Percentiles rank a stretch among this genome's conserved stretches.
Evolutionary conservation across 2,797 vertebrate species (phyloP).

Genomic region (Girardinus metallicus): DNA sequence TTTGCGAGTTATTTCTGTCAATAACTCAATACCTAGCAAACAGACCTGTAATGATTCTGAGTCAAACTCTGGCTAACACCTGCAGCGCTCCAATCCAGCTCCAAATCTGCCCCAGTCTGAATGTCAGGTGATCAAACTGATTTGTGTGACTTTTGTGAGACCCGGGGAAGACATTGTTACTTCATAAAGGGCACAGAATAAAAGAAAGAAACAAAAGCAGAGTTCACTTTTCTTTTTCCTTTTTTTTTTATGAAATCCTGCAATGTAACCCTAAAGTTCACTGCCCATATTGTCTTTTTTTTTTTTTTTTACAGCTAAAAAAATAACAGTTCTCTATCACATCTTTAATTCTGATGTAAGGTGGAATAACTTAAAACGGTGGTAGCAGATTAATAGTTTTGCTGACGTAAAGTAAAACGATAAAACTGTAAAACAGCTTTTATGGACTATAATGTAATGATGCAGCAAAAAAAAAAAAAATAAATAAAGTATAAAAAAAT

Average conservation of each 20-base stretch:
- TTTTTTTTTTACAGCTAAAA: neutral
- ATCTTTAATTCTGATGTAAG: neutral
- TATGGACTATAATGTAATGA: neutral
- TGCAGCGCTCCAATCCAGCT: neutral
- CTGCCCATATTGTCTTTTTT: neutral
- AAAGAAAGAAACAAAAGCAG: neutral
- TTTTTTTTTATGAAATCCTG: neutral
- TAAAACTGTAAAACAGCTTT: neutral
- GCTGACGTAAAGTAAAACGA: neutral
- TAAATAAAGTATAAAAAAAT: slow-evolving; percentile 6
- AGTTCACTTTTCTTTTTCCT: neutral
- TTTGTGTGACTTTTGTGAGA: neutral
- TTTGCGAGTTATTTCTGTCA: neutral
- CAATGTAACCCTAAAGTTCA: neutral
- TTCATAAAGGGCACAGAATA: too few species aligned
- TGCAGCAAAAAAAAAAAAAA: slow-evolving; percentile 3
- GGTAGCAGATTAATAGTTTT: neutral
- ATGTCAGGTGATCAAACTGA: neutral
- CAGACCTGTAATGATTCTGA: neutral
- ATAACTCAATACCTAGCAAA: neutral
- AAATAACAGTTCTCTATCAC: neutral
- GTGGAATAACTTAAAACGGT: neutral
- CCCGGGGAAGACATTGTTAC: too few species aligned
- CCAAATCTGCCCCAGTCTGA: neutral
- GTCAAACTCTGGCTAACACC: neutral